Evolutionary conservation across 37 sponge, comb jelly and placozoan genomes (phyloP), one percentile per base, ranked within the genome.

Genomic region (Spongilla lacustris): DNA sequence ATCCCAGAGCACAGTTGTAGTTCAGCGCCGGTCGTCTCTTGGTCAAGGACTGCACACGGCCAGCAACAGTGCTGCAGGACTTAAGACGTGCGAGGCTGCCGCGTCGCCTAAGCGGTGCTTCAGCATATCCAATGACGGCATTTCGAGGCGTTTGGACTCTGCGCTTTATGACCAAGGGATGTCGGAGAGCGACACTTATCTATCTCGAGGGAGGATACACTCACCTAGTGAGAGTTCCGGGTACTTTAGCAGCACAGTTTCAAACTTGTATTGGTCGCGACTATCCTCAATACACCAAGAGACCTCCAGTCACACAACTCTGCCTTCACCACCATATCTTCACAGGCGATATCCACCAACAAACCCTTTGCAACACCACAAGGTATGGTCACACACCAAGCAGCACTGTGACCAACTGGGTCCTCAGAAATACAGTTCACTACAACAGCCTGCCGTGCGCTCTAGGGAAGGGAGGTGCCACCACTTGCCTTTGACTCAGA

Each of bases 181-280:
- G 4, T 41, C 66, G 0, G 70, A 67, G 29, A 38, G 76, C 46
- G 41, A 34, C 24, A 71, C 79, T 19, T 85, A 49, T 73, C 30
- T 79, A 0, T 80, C 84, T 8, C 77, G 75, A 14, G 37, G 37
- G 17, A 33, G 79, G 6, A 80, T 90, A 23, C n/a, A 84, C 58
- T 90, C 90, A 0, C 90, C 90, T 0, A 90, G 81, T 33, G 85
- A 76, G 8, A 81, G 81, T 69, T 69, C 72, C 27, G 90, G 90
- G 0, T 90, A 90, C 32, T 90, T 84, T 80, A 85, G 90, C 9
- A 90, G 90, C 67, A 80, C 90, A 0, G 21, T 50, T 31, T 90
- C 90, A 9, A 90, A 85, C 35, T 32, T 90, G 17, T 80, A 32
- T 73, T 78, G 79, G 46, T 90, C 85, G 0, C 68, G 90, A 36